These are phyloP conservation scores for Melanotaenia trifasciata DNA, from an alignment of 2,797 vertebrate genomes.

Conservation along the genomic window DNA sequence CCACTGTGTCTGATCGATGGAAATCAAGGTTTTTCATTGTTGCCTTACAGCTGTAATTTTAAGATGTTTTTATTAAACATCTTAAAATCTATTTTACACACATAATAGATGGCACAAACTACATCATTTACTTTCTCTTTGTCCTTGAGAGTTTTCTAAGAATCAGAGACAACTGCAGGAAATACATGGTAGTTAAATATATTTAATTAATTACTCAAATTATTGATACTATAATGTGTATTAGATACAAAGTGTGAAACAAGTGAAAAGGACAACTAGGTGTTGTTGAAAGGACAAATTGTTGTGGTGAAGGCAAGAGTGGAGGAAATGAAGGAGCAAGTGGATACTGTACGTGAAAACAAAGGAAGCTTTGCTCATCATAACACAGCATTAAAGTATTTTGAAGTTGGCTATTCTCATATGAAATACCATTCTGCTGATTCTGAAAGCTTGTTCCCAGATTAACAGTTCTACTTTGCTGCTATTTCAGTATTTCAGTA, in stretches of 20 bases:
- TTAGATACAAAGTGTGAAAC: slow-evolving; percentile 19
- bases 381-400: slow-evolving; percentile 20
- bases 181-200: neutral
- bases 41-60: neutral
- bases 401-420: neutral
- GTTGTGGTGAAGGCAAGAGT: neutral
- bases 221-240: slow-evolving; percentile 22
- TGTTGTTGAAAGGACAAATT: slow-evolving; percentile 32
- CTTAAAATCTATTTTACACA: too few species aligned
- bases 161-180: neutral
- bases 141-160: neutral
- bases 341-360: slow-evolving; percentile 26
- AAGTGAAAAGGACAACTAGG: slow-evolving; percentile 23
- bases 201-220: slow-evolving; percentile 5
- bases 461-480: slow-evolving; percentile 12
- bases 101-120: too few species aligned
- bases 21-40: neutral
- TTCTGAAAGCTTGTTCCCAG: slow-evolving; percentile 1
- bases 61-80: neutral
- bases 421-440: slow-evolving; percentile 1
- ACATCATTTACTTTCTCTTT: too few species aligned
- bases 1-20: neutral
- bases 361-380: slow-evolving; percentile 14
- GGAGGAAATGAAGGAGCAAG: slow-evolving; percentile 7
- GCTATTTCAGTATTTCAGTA: neutral